Conservation (phyloP, 1,140 invertebrate genomes). For the Drosophila tropicalis region DNA sequence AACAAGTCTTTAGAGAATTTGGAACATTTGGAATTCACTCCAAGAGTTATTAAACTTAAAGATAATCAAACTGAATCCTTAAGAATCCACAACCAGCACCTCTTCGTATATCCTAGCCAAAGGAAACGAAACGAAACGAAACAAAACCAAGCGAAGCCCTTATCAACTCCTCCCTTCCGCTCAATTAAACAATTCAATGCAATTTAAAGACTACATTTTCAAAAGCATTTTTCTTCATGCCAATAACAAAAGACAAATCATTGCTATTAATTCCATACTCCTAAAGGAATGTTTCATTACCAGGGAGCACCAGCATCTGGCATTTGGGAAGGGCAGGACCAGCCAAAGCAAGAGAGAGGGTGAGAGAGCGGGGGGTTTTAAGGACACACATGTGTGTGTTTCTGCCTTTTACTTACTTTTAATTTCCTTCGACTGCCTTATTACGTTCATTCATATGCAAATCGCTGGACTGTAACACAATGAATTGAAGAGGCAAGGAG, state of each 20-base stretch:
- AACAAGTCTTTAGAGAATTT: no score
- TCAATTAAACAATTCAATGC: slow-evolving; percentile 75
- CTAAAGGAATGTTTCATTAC: slow-evolving; percentile 82
- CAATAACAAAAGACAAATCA: slow-evolving; percentile 80
- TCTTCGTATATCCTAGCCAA: background rate
- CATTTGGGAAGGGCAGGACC: no score
- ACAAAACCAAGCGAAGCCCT: background rate
- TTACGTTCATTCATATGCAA: slow-evolving; percentile 80
- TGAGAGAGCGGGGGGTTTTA: no score
- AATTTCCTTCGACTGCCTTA: slow-evolving; percentile 73
- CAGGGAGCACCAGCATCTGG: slow-evolving; percentile 39
- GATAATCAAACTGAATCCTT: no score
- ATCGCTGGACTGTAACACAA: slow-evolving; percentile 74
- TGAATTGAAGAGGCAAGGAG: slow-evolving; percentile 33
- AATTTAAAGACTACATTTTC: slow-evolving; percentile 52
- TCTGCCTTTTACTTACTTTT: slow-evolving; percentile 63
- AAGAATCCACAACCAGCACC: background rate
- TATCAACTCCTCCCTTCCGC: slow-evolving; percentile 49
- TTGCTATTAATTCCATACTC: slow-evolving; percentile 78
- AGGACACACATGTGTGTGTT: slow-evolving; percentile 28
- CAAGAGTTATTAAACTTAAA: no score
- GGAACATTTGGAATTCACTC: no score
- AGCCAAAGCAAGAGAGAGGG: no score
- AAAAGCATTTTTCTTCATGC: slow-evolving; percentile 24
- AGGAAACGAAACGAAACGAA: background rate